Base-by-base conservation (phyloP, 2,113 vertebrate species). In the Otis tarda region DNA sequence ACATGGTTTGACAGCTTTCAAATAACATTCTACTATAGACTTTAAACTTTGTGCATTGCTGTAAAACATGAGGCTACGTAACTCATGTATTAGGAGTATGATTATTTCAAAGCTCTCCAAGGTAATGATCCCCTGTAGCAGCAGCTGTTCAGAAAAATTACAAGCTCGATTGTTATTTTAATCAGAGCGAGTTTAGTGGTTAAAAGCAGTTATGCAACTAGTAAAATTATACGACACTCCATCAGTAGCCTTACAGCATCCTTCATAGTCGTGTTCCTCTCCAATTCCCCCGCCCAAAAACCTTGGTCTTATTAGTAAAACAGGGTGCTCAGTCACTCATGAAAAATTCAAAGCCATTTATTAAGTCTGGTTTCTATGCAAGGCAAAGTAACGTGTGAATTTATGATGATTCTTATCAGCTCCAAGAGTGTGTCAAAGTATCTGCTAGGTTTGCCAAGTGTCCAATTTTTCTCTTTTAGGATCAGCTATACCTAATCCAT, bases 1-100 rank as follows among this genome's bases (percentile, higher is more conserved):
- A 99, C 97, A 96, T 98, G 98, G 97, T 98, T 98, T 98, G 98
- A 98, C 98, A 99, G 98, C 97, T 98, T 98, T 98, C 97, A 98
- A 98, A 98, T 98, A 98, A 98, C 97, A 98, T 98, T 98, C 98
- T 98, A 98, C 98, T 97, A 97, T 96, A 97, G 96, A 97, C 98
- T 98, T 98, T 98, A 98, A 98, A 98, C 97, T 98, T 98, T 97
- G 97, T 96, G 97, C 96, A 97, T 96, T 96, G 97, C 97, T 98
- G 97, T 98, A 98, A 97, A 98, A 98, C 97, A 98, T 95, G 97
- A 98, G 97, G 96, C 97, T 97, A 98, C 96, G 96, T 97, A 98
- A 97, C 98, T 98, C 98, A 94, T 94, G 95, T 97, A 98, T 94
- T 98, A 97, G 95, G 97, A 98, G 97, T 97, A 97, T 94, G 83